Evolutionary conservation across 2,113 vertebrate species (phyloP), one percentile per base, ranked within the genome.

Genomic region (Pithys albifrons): DNA sequence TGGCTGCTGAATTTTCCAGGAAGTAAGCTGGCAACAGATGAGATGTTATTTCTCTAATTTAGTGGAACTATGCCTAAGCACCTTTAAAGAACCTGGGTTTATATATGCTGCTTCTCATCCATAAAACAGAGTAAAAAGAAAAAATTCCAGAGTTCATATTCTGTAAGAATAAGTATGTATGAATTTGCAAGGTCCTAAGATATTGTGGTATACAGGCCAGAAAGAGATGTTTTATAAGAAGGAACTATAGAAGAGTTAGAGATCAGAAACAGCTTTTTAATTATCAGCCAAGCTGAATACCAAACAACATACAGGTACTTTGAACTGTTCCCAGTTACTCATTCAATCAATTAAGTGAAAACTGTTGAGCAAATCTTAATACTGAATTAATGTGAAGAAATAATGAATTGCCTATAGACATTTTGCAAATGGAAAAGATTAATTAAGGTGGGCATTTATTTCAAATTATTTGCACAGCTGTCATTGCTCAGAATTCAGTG

Each of bases 1-100:
- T 94, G 57, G 69, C 61, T 78, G 72, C 22, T 78, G 76, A 91
- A 87, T 89, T 95, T 95, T 94, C 89, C 80, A 49, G 89, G 94
- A 95, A 95, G 48, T 57, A 81, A 69, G 31, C 45, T 95, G 91
- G 86, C 89, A 88, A 69, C 9, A 77, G 75, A 85, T 70, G 82
- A 88, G 11, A 31, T 62, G 54, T 14, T 93, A 1, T 28, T 76
- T 81, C 35, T 85, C 37, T 54, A 23, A 6, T 85, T 86, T 66
- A 77, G 59, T 85, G 45, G 54, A 93, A 80, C 12, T 79, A 27
- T 58, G 71, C 58, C 54, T n/a, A 88, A 85, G 24, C 10, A 93
- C 25, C 64, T 93, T 89, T 54, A 37, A 89, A 91, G 51, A 59
- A 15, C 0, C 3, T 78, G 23, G 4, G 4, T 88, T 88, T 90